phyloP scores from a whole-genome alignment of 23 tunicate genomes.

The Diplosoma virens region DNA sequence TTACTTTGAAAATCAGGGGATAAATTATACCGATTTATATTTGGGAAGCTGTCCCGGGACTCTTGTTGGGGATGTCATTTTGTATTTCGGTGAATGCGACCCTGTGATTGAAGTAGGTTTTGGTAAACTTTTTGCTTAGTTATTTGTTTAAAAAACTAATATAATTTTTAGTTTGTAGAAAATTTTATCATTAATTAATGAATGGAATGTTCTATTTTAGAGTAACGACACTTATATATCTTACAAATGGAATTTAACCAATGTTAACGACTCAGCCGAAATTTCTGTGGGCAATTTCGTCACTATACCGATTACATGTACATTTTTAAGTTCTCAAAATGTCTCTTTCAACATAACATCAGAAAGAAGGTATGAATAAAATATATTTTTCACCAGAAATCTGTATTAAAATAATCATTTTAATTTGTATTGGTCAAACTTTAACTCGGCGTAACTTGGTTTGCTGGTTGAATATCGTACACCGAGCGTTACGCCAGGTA shows the following conservation, averaged over 20 bases:
- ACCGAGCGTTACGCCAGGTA: no score
- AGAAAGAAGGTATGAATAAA: conserved; percentile 7
- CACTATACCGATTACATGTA: conserved; percentile 28
- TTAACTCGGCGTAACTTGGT: no score
- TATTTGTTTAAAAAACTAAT: no score
- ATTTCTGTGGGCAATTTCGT: conserved; percentile 10
- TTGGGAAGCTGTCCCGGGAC: conserved; percentile 31
- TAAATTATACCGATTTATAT: conserved; percentile 12
- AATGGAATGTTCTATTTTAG: neutral
- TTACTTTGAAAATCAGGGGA: conserved; percentile 43
- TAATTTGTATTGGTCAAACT: neutral
- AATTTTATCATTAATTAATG: neutral
- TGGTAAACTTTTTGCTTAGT: neutral
- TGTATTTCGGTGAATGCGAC: conserved; percentile 9
- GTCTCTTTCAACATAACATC: conserved; percentile 13
- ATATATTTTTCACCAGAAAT: neutral
- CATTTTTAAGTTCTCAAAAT: conserved; percentile 2
- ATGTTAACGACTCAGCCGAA: conserved; percentile 20
- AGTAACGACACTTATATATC: conserved; percentile 18
- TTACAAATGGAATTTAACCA: conserved; percentile 35
- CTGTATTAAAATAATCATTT: neutral
- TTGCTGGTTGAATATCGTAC: no score
- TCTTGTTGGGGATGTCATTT: conserved; percentile 7
- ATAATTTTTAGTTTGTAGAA: neutral
- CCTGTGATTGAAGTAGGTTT: conserved; percentile 1